Base-by-base conservation (phyloP, 2,888 invertebrate genomes). In the Entomobrya proxima region DNA sequence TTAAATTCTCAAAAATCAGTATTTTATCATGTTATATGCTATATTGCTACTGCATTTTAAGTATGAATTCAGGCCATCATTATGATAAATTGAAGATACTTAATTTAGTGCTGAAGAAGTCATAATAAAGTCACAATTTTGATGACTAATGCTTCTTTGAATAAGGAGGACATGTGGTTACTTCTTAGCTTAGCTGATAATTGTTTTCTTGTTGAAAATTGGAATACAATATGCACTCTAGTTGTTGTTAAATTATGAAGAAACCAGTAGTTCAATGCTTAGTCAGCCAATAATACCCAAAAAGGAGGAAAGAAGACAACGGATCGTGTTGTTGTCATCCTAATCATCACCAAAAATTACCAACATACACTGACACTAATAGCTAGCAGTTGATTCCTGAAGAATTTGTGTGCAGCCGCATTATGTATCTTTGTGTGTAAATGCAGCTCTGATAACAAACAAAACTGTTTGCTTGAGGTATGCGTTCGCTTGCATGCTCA, bases 311-410 rank as follows among this genome's bases (percentile, higher is more conserved):
- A 44, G n/a, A 64, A 37, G 35, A 37, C 37, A 64, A 74, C 50
- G 50, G 47, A 37, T 21, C 24, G 18, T 69, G 64, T 32, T 32
- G 67, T 69, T 80, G 69, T 72, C 72, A 72, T 80, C 30, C 64
- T 69, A 80, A 80, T 80, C 79, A 80, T 69, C 37, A 67, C 52
- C 72, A 44, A 80, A 67, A 80, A 69, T 79, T 67, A 79, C 64
- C 21, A 47, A n/a, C n/a, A n/a, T n/a, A n/a, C n/a, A n/a, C n/a
- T n/a, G 64, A 37, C 64, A 61, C 35, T 47, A 44, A 78, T 55
- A 75, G 75, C 7, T 27, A 75, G 27, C 55, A 32, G 37, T 24
- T 37, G 21, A 80, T 80, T 55, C 52, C n/a, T 58, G 32, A 80
- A 80, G 55, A 40, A 44, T 80, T 9, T 58, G 21, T 78, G 80